These are phyloP conservation scores for Apodemia duryi DNA, from an alignment of 2,888 invertebrate species.

Conservation along the genomic window DNA sequence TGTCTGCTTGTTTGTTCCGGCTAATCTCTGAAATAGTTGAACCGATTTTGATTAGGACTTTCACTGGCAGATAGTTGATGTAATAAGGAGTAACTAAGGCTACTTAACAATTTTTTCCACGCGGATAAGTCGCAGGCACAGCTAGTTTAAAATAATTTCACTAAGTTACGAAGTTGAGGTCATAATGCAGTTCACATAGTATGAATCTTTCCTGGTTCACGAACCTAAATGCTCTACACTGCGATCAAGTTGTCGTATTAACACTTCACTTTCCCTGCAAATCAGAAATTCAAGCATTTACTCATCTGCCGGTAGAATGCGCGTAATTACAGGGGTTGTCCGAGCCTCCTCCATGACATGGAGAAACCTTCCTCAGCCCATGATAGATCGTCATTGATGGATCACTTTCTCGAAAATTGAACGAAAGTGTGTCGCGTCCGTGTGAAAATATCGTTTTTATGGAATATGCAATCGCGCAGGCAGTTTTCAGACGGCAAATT, in stretches of 20 bases:
- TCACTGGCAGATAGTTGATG: too few relatives aligned
- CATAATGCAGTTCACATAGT: constrained; percentile 42
- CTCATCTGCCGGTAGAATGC: constrained; percentile 71
- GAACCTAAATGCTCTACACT: constrained; percentile 50
- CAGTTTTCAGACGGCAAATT: constrained; percentile 37
- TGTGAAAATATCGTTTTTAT: constrained; percentile 60
- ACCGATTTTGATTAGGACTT: too few relatives aligned
- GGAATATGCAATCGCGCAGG: constrained; percentile 43
- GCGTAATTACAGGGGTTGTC: constrained; percentile 65
- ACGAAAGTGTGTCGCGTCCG: constrained; percentile 70
- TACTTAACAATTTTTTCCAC: too few relatives aligned
- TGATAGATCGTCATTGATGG: constrained; percentile 69
- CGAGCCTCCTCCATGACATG: constrained; percentile 49
- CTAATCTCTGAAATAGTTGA: too few relatives aligned
- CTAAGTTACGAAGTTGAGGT: constrained; percentile 32
- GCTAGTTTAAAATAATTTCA: neutral
- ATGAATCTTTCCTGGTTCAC: constrained; percentile 22
- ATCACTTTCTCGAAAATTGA: constrained; percentile 75
- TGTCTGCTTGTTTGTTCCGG: too few relatives aligned
- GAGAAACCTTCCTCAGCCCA: constrained; percentile 57
- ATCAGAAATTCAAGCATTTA: constrained; percentile 74
- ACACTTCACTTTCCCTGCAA: constrained; percentile 73
- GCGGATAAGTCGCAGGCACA: too few relatives aligned
- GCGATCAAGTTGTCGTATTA: constrained; percentile 73
- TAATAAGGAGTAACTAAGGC: too few relatives aligned